Percentiles rank a stretch among this genome's conserved stretches.
Evolutionary conservation across 2,797 vertebrate species (phyloP).

Genomic region (Pangasius mekongensis): DNA sequence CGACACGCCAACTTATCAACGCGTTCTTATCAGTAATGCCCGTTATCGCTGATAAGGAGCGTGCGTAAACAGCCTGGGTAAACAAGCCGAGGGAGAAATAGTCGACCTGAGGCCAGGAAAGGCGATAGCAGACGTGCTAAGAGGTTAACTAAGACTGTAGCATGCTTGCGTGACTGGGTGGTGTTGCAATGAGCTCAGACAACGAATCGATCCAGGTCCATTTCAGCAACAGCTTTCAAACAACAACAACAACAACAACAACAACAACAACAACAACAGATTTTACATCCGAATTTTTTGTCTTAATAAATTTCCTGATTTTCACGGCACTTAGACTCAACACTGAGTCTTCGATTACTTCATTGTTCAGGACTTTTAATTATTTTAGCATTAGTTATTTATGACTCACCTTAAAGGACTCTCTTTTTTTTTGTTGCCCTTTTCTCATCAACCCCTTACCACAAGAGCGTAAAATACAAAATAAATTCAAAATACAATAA

Average conservation of each 20-base stretch:
- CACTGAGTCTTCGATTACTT: too few relatives aligned
- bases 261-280: too few relatives aligned
- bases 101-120: not conserved
- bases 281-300: not conserved
- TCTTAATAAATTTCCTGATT: not conserved
- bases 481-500: not conserved
- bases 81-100: slow-evolving; percentile 5
- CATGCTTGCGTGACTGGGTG: not conserved
- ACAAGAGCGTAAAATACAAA: too few relatives aligned
- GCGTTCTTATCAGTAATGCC: slow-evolving; percentile 17
- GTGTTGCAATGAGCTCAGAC: not conserved
- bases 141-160: not conserved
- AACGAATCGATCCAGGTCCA: not conserved
- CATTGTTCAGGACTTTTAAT: not conserved
- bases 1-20: not conserved
- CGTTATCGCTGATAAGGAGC: slow-evolving; percentile 6
- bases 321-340: too few relatives aligned
- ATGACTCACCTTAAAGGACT: not conserved
- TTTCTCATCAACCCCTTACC: not conserved
- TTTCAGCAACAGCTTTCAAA: not conserved
- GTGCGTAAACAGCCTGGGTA: slow-evolving; percentile 36
- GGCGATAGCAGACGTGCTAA: not conserved
- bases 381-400: not conserved
- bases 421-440: not conserved
- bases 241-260: not conserved